phyloP scores from a whole-genome alignment of 2,888 invertebrate genomes.

The Hybos culiciformis region DNA sequence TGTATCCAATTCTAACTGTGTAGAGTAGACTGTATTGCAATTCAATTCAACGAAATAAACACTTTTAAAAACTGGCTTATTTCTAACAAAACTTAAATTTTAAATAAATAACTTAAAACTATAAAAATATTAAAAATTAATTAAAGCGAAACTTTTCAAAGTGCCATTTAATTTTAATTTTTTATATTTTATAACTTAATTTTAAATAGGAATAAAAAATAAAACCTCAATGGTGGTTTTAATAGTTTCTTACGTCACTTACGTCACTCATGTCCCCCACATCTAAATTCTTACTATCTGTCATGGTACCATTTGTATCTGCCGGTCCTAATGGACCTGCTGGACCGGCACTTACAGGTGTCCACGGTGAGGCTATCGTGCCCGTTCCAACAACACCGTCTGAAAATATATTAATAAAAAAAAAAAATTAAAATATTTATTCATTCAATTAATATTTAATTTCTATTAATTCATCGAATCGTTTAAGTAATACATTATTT shows the following conservation, averaged over 20 bases:
- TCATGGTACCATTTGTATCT: slow-evolving; percentile 85
- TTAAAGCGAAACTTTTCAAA: neutral
- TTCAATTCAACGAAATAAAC: too few relatives aligned
- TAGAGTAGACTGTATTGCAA: too few relatives aligned
- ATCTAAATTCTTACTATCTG: slow-evolving; percentile 81
- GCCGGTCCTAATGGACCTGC: slow-evolving; percentile 46
- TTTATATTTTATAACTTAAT: neutral
- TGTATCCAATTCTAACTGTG: too few relatives aligned
- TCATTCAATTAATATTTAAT: too few relatives aligned
- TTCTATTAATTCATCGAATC: too few relatives aligned
- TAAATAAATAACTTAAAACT: neutral
- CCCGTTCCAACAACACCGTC: slow-evolving; percentile 64
- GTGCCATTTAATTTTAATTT: neutral
- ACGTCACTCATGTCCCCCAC: slow-evolving; percentile 86
- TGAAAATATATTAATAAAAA: slow-evolving; percentile 36
- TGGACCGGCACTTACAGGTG: slow-evolving; percentile 72
- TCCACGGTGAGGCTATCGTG: slow-evolving; percentile 96
- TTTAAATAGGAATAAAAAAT: slow-evolving; percentile 5
- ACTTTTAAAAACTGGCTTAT: too few relatives aligned
- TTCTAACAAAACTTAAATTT: too few relatives aligned
- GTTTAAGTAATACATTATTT: too few relatives aligned
- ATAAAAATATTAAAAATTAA: neutral
- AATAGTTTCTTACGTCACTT: slow-evolving; percentile 31
- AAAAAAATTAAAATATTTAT: too few relatives aligned
- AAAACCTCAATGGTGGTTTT: neutral